These are phyloP conservation scores for Pedetes capensis DNA, from an alignment of 2,113 vertebrate species.

Conservation along the genomic window DNA sequence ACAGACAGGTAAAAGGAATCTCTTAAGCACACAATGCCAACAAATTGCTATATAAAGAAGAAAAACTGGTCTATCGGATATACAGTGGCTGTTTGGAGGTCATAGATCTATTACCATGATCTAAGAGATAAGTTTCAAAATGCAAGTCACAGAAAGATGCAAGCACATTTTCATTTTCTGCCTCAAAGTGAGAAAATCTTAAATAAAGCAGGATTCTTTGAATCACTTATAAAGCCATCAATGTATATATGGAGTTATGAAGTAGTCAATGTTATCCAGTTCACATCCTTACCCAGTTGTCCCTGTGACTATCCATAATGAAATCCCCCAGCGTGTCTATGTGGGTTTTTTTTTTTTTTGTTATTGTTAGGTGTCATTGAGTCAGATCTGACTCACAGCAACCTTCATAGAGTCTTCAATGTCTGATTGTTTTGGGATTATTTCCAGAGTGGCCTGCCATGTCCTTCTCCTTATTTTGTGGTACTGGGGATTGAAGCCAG, in stretches of 20 bases:
- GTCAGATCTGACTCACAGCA: no score
- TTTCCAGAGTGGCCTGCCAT: no score
- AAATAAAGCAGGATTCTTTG: neutral
- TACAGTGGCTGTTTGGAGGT: neutral
- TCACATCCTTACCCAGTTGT: neutral
- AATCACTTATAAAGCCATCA: neutral
- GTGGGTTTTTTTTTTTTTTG: no score
- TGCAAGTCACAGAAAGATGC: neutral
- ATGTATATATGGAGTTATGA: accelerated
- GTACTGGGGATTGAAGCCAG: no score
- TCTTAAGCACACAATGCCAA: neutral
- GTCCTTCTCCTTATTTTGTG: no score
- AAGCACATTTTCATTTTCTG: neutral
- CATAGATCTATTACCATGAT: neutral
- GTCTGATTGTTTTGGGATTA: no score
- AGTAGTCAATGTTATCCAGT: neutral
- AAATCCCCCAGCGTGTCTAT: neutral
- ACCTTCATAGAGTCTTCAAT: no score
- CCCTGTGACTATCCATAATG: neutral
- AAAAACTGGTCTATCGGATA: neutral
- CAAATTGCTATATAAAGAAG: neutral
- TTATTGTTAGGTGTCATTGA: no score
- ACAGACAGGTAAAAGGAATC: neutral
- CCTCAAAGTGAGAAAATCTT: neutral
- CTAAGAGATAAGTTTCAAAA: slow-evolving; percentile 11